These are phyloP conservation scores for Zele albiditarsus DNA, from an alignment of 2,888 invertebrate species.

Conservation along the genomic window DNA sequence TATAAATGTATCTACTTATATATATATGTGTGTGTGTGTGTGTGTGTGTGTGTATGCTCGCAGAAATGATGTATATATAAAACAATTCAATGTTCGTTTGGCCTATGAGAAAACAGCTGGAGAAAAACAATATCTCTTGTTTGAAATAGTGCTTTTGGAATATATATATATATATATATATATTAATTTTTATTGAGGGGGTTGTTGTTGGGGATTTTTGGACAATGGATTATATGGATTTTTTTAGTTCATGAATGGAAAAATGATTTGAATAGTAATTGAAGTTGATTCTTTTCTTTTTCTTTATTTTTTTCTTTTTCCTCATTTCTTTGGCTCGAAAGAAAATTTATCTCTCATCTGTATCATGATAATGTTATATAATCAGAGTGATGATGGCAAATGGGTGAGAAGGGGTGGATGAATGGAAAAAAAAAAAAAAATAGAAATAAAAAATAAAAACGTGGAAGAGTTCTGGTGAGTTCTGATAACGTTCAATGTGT, in stretches of 20 bases:
- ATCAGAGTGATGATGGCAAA: conserved; percentile 14
- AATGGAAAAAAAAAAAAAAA: neutral
- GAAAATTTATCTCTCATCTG: conserved; percentile 33
- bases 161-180: conserved; percentile 24
- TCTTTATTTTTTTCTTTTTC: neutral
- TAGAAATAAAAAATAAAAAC: neutral
- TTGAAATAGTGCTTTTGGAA: conserved; percentile 21
- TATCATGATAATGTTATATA: conserved; percentile 39
- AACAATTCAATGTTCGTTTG: conserved; percentile 47
- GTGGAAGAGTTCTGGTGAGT: conserved; percentile 57
- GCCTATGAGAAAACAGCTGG: conserved; percentile 47
- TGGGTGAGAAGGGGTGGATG: neutral
- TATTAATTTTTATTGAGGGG: neutral
- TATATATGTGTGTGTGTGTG: neutral
- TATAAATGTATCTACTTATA: neutral
- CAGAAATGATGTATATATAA: conserved; percentile 40
- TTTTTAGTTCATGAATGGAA: no score
- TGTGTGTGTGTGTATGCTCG: conserved; percentile 24
- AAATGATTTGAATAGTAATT: no score
- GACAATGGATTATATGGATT: no score
- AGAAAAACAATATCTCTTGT: conserved; percentile 47
- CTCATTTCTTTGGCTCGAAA: neutral
- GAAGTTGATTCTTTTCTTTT: no score
- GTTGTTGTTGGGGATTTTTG: neutral
- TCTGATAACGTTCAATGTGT: conserved; percentile 70